Percentiles rank a stretch among this genome's conserved stretches.
phyloP scores from a whole-genome alignment of 2,797 vertebrate species.

The Dermochelys coriacea region DNA sequence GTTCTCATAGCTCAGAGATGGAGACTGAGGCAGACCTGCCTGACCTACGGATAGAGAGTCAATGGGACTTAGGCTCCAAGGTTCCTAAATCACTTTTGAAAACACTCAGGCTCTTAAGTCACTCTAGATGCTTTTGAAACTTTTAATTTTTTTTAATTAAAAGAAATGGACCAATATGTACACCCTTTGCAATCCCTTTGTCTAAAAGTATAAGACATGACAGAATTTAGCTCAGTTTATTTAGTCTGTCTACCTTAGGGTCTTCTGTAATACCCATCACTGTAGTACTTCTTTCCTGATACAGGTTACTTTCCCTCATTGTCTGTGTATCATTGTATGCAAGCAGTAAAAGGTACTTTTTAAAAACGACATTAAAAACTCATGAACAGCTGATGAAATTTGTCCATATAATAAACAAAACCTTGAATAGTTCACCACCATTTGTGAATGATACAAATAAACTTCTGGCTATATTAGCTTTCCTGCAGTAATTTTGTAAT shows the following conservation, averaged over 20 bases:
- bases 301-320: rapidly evolving
- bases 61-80: not conserved
- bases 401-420: not conserved
- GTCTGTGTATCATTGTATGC: rapidly evolving
- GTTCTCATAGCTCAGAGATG: not conserved
- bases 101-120: not conserved
- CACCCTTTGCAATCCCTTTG: not conserved
- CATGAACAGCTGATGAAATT: not conserved
- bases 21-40: not conserved
- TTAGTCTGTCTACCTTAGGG: not conserved
- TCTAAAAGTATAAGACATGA: not conserved
- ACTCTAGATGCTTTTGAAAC: not conserved
- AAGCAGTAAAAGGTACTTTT: not conserved
- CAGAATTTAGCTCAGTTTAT: not conserved
- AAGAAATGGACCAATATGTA: not conserved
- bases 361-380: not conserved
- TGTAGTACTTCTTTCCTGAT: not conserved
- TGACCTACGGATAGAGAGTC: not conserved
- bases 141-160: not conserved
- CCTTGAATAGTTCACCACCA: not conserved
- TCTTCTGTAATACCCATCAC: not conserved
- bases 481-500: not conserved
- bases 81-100: not conserved
- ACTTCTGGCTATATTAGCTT: not conserved
- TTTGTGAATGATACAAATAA: not conserved